A percentile compares a stretch with the other conserved stretches of the same genome.
Conservation (phyloP, 2,888 invertebrate genomes). For the Elysia crispata region DNA sequence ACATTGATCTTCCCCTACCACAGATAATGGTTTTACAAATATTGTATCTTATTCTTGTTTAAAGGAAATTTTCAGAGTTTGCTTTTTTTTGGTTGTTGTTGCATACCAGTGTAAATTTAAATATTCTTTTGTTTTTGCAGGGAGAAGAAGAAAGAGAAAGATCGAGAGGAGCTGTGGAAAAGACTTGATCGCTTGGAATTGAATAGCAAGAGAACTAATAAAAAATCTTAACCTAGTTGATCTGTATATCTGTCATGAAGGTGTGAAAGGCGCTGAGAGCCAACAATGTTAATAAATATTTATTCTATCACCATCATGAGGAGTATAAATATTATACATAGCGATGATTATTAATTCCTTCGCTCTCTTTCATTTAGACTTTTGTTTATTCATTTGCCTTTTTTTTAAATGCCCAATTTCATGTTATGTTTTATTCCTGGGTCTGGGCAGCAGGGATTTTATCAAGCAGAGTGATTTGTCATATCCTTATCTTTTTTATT, state of each 20-base stretch:
- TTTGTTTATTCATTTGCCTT: too few relatives aligned
- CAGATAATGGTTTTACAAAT: too few relatives aligned
- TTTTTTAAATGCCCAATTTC: too few relatives aligned
- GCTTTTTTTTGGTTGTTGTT: too few relatives aligned
- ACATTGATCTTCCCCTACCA: too few relatives aligned
- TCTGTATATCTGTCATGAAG: constrained; percentile 39
- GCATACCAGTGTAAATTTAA: too few relatives aligned
- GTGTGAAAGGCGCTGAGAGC: constrained; percentile 44
- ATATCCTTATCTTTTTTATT: background rate
- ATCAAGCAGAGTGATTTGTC: too few relatives aligned
- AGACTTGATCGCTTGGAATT: constrained; percentile 77
- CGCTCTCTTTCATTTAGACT: too few relatives aligned
- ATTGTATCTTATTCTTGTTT: too few relatives aligned
- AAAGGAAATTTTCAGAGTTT: too few relatives aligned
- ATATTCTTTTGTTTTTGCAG: constrained; percentile 78
- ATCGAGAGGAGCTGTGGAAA: constrained; percentile 96
- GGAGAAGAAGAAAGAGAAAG: constrained; percentile 96
- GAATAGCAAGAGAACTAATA: constrained; percentile 65
- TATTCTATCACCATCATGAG: constrained; percentile 46
- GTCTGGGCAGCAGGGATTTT: too few relatives aligned
- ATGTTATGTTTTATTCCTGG: too few relatives aligned
- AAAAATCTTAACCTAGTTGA: constrained; percentile 51
- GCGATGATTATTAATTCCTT: constrained; percentile 9
- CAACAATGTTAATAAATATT: constrained; percentile 45
- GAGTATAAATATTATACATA: constrained; percentile 45